Conservation (phyloP, 2,113 vertebrate genomes). For the Phrynocephalus versicolor region DNA sequence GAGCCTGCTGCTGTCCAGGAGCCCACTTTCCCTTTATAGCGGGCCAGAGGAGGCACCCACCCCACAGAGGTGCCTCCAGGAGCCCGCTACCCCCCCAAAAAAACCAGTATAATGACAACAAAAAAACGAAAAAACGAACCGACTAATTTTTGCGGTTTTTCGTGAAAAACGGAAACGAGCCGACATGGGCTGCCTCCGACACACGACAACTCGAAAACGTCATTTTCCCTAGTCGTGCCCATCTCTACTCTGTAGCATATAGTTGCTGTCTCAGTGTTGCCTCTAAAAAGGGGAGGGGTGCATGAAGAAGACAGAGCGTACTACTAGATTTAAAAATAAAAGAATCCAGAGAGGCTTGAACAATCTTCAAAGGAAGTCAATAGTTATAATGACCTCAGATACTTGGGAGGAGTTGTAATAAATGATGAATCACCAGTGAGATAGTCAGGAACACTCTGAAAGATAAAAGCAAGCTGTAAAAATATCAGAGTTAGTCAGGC, state of each 20-base stretch:
- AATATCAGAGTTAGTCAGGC: constrained; percentile 30
- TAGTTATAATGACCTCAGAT: constrained; percentile 3
- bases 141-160: too few species aligned
- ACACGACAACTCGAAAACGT: too few species aligned
- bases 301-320: neutral
- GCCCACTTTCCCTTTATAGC: too few species aligned
- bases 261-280: neutral
- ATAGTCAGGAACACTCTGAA: neutral
- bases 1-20: too few species aligned
- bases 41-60: too few species aligned
- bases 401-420: neutral
- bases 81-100: too few species aligned
- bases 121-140: too few species aligned
- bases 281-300: neutral
- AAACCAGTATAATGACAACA: too few species aligned
- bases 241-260: neutral
- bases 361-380: constrained; percentile 15
- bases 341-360: constrained; percentile 8
- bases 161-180: too few species aligned
- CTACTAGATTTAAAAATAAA: neutral
- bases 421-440: constrained; percentile 6
- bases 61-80: too few species aligned
- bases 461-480: constrained; percentile 38
- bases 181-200: too few species aligned
- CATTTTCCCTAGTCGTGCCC: too few species aligned